A percentile compares a stretch with the other conserved stretches of the same genome.
phyloP scores from a whole-genome alignment of 2,888 invertebrate genomes.

The Heteropelma amictum region DNA sequence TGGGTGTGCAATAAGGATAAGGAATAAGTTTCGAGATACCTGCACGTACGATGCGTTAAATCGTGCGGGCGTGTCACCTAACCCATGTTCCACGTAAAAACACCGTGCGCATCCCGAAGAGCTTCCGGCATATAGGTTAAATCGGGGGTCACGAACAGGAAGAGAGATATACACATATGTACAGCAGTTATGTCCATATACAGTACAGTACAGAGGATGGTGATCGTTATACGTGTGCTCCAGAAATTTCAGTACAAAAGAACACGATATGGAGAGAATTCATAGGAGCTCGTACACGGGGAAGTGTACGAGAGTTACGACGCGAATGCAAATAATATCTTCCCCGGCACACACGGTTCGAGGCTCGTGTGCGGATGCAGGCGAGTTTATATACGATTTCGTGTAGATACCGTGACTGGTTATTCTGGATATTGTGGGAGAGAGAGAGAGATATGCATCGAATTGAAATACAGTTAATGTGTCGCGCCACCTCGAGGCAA shows the following conservation, averaged over 20 bases:
- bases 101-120: neutral
- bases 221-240: constrained; percentile 10
- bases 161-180: neutral
- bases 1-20: too few relatives aligned
- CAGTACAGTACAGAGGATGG: neutral
- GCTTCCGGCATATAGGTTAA: too few relatives aligned
- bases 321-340: constrained; percentile 48
- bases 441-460: too few relatives aligned
- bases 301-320: constrained; percentile 18
- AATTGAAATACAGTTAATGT: too few relatives aligned
- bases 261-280: constrained; percentile 23
- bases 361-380: too few relatives aligned
- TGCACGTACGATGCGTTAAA: neutral
- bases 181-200: neutral
- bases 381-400: neutral
- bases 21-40: neutral
- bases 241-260: constrained; percentile 23
- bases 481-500: too few relatives aligned
- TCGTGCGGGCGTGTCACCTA: constrained; percentile 7
- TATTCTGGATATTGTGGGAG: too few relatives aligned
- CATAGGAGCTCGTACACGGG: constrained; percentile 6
- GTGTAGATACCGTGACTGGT: too few relatives aligned
- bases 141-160: too few relatives aligned
- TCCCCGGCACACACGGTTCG: neutral
- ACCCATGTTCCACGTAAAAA: constrained; percentile 31